A percentile compares a stretch with the other conserved stretches of the same genome.
Conservation (phyloP, 2,888 invertebrate genomes). For the Pterostichus madidus region DNA sequence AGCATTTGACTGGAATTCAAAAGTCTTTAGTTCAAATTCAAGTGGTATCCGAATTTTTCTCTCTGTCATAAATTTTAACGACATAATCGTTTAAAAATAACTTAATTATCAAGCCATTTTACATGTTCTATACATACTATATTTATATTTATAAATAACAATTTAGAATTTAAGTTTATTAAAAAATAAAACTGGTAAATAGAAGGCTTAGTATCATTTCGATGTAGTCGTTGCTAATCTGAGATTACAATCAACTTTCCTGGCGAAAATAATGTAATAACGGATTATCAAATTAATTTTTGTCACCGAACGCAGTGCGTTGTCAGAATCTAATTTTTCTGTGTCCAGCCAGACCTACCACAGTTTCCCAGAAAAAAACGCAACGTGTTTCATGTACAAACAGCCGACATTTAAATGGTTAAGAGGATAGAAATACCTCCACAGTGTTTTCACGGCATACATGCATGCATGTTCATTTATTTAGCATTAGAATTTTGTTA, state of each 20-base stretch:
- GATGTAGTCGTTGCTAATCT: slow-evolving; percentile 12
- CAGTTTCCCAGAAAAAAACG: slow-evolving; percentile 44
- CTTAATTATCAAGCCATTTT: too few species aligned
- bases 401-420: slow-evolving; percentile 25
- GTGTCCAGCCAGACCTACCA: slow-evolving; percentile 30
- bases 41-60: too few species aligned
- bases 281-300: slow-evolving; percentile 31
- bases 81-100: too few species aligned
- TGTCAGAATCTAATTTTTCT: slow-evolving; percentile 40
- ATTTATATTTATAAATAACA: too few species aligned
- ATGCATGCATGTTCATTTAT: slow-evolving; percentile 47
- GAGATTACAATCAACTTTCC: background rate
- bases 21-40: too few species aligned
- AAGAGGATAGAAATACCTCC: slow-evolving; percentile 37
- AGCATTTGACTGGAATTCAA: too few species aligned
- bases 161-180: too few species aligned
- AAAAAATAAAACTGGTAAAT: too few species aligned
- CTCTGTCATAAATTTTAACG: too few species aligned
- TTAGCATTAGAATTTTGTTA: slow-evolving; percentile 41
- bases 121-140: too few species aligned
- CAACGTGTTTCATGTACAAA: background rate
- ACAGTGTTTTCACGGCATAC: slow-evolving; percentile 34
- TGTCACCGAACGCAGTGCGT: slow-evolving; percentile 28
- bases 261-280: slow-evolving; percentile 19
- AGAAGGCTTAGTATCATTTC: background rate